Evolutionary conservation across 2,113 vertebrate species (phyloP).

Genomic region (Leucosticte australis): DNA sequence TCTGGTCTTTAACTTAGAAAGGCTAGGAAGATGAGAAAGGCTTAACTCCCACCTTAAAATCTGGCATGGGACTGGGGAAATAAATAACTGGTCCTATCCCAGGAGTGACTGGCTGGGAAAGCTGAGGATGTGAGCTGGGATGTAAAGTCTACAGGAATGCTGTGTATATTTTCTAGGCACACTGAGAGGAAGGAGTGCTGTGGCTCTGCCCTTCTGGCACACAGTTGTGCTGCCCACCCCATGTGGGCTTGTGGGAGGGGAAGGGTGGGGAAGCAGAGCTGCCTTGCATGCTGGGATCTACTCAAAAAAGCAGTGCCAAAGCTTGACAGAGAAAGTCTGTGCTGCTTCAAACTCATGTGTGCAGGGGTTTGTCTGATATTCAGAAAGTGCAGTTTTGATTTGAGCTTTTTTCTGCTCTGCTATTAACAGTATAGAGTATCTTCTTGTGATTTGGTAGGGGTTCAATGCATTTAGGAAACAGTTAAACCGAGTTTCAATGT

Average conservation of each 20-base stretch:
- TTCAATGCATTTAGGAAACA: neutral
- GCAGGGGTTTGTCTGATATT: neutral
- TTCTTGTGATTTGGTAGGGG: neutral
- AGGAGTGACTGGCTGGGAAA: neutral
- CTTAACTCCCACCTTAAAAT: neutral
- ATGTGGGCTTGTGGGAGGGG: neutral
- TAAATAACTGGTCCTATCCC: neutral
- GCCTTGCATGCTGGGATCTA: neutral
- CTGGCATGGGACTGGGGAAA: neutral
- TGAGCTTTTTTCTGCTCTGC: neutral
- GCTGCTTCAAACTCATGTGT: accelerated
- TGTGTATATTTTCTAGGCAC: neutral
- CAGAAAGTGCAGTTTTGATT: neutral
- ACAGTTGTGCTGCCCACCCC: neutral
- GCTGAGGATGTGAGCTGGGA: neutral
- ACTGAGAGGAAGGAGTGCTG: neutral
- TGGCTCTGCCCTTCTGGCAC: neutral
- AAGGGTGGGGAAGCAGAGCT: neutral
- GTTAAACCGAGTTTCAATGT: neutral
- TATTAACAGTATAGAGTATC: neutral
- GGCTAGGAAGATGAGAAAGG: neutral
- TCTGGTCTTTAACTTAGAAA: neutral
- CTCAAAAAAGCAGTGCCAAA: neutral
- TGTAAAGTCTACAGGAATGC: neutral
- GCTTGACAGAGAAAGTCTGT: neutral